These are phyloP conservation scores for Meliscaeva auricollis DNA, from an alignment of 2,888 invertebrate genomes.

Conservation along the genomic window DNA sequence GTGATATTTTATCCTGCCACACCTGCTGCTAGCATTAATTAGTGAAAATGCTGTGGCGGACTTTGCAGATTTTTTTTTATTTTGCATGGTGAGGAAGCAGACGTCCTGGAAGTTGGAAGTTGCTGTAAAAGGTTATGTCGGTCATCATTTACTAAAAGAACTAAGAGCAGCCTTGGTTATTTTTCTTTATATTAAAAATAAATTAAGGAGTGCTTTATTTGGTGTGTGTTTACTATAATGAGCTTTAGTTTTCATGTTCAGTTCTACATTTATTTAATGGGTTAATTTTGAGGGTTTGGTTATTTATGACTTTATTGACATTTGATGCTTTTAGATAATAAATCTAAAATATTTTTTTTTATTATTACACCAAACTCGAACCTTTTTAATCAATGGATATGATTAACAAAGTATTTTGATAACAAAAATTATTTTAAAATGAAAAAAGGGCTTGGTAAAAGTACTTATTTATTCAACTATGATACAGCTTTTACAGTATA, in stretches of 20 bases:
- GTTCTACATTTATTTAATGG: background rate
- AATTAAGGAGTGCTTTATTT: constrained; percentile 22
- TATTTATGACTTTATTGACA: constrained; percentile 30
- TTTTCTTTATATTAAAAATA: constrained; percentile 7
- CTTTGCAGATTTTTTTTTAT: constrained; percentile 56
- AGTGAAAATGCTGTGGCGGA: constrained; percentile 44
- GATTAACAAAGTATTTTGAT: too few species aligned
- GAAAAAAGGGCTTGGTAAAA: too few species aligned
- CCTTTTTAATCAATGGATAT: too few species aligned
- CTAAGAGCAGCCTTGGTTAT: constrained; percentile 4
- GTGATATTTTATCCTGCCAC: constrained; percentile 68
- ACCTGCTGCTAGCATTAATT: constrained; percentile 60
- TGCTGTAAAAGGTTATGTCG: background rate
- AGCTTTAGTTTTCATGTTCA: constrained; percentile 9
- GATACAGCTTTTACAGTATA: too few species aligned
- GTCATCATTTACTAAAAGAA: constrained; percentile 36
- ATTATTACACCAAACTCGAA: too few species aligned
- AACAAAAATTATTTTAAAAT: too few species aligned
- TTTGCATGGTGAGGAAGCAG: constrained; percentile 6
- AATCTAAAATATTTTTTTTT: background rate
- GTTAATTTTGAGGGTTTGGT: constrained; percentile 11
- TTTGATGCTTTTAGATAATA: background rate
- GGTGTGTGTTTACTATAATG: background rate
- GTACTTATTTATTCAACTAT: too few species aligned
- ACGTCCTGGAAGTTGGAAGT: constrained; percentile 5